phyloP scores from a whole-genome alignment of 2,113 vertebrate species.

The Chaetorhynchus papuensis region DNA sequence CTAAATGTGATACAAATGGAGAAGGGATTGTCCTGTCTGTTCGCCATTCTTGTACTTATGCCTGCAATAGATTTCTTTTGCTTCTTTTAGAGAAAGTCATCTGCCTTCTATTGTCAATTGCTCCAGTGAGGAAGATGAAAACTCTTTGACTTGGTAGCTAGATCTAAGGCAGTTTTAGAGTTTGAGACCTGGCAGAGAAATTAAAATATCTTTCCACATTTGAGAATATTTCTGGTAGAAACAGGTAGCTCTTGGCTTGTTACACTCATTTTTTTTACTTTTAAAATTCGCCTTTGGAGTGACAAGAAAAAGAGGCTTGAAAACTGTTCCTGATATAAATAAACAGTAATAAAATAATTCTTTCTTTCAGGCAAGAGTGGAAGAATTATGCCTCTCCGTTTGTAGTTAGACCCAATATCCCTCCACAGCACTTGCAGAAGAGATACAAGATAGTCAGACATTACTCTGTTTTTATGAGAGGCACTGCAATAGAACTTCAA shows the following conservation, averaged over 20 bases:
- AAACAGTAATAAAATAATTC: not conserved
- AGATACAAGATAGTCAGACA: not conserved
- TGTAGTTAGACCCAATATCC: not conserved
- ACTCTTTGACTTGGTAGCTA: not conserved
- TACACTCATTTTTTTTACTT: not conserved
- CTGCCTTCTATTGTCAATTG: not conserved
- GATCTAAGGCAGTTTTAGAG: not conserved
- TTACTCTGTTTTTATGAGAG: not conserved
- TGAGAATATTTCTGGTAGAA: not conserved
- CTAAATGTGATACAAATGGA: not conserved
- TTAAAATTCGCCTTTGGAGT: not conserved
- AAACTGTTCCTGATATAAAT: not conserved
- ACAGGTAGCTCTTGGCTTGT: not conserved
- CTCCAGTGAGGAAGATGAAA: not conserved
- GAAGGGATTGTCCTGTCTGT: not conserved
- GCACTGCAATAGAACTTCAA: not conserved
- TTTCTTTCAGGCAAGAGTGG: not conserved
- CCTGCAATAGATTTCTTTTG: not conserved
- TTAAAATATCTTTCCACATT: not conserved
- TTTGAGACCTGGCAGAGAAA: not conserved
- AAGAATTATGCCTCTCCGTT: not conserved
- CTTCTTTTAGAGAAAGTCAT: not conserved
- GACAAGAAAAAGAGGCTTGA: not conserved
- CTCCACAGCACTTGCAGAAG: not conserved
- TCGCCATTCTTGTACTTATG: not conserved